Base-by-base conservation (phyloP, 1,140 invertebrate species). In the Heterodera carotae region DNA sequence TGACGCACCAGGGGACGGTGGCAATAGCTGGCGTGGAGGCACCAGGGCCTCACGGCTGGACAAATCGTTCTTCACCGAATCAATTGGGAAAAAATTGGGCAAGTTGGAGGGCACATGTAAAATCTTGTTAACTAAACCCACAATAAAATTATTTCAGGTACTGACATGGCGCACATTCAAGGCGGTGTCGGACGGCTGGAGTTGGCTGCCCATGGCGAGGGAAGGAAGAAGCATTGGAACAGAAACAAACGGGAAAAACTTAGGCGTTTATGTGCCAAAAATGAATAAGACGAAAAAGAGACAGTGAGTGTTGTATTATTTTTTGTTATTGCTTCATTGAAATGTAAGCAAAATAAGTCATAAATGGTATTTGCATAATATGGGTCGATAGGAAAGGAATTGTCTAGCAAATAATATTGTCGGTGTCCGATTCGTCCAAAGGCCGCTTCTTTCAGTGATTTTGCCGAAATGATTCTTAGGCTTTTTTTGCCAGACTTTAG, bases 221-320 rank as follows among this genome's bases (percentile, higher is more conserved):
- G 59, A 22, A 69, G 15, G 10, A 78, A 78, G 60, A 78, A 79
- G 31, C 77, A 78, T 69, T 53, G 60, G 27, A 78, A 78, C 53
- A 33, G 31, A 59, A 79, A 79, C n/a, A 78, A 78, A 79, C 43
- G 77, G 39, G 78, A 80, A 43, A 80, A 78, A 36, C 75, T 79
- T 29, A 36, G 77, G 18, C 56, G 77, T 43, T 18, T 78, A n/a
- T 79, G 68, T 71, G 60, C 48, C 43, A 66, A n/a, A 79, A 48
- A 64, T 77, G 76, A 77, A 80, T 62, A 2, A 53, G 76, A 36
- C 25, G 76, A 48, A 79, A 6, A 22, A 43, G 27, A n/a, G n/a
- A 64, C 75, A 34, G 18, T 4, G 2, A 36, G 22, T 39, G 59
- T 10, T 29, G 76, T 75, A 8, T 1, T n/a, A n/a, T n/a, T n/a